phyloP scores from a whole-genome alignment of 2,888 invertebrate genomes.

The Vandiemenella viatica region DNA sequence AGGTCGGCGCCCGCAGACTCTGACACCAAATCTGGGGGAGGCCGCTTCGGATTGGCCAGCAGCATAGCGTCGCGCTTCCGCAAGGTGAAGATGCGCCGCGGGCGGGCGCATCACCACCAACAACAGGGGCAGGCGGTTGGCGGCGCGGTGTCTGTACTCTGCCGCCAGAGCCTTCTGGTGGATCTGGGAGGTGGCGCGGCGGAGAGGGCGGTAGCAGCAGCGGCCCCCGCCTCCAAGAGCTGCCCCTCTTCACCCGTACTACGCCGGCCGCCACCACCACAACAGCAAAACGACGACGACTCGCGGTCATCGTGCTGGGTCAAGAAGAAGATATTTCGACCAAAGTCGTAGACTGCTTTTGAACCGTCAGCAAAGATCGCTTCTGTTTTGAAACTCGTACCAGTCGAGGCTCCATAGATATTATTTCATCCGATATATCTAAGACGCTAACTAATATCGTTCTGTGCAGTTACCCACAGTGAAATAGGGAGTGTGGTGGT shows the following conservation, averaged over 20 bases:
- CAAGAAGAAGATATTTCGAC: not conserved
- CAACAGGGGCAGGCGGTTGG: too few species aligned
- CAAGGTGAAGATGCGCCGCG: constrained; percentile 35
- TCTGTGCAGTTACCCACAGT: too few species aligned
- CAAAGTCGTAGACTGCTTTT: too few species aligned
- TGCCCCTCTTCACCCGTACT: constrained; percentile 18
- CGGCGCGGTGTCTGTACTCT: constrained; percentile 52
- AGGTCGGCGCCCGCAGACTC: not conserved
- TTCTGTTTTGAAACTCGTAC: too few species aligned
- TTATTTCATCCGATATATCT: too few species aligned
- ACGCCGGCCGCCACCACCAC: constrained; percentile 7
- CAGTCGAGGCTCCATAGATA: too few species aligned
- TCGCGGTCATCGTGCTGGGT: constrained; percentile 5
- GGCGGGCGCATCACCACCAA: constrained; percentile 25
- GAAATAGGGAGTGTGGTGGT: too few species aligned
- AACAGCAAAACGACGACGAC: constrained; percentile 7
- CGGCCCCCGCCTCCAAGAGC: not conserved
- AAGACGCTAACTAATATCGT: too few species aligned
- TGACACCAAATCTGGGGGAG: not conserved
- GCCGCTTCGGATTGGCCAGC: constrained; percentile 35
- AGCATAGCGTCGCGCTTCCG: constrained; percentile 43
- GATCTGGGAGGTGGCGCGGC: constrained; percentile 27
- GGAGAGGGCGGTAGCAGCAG: not conserved
- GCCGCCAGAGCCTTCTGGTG: constrained; percentile 59
- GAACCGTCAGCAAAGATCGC: too few species aligned